Evolutionary conservation across 2,888 invertebrate species (phyloP), one percentile per base, ranked within the genome.

Genomic region (Xanthorhoe spadicearia): DNA sequence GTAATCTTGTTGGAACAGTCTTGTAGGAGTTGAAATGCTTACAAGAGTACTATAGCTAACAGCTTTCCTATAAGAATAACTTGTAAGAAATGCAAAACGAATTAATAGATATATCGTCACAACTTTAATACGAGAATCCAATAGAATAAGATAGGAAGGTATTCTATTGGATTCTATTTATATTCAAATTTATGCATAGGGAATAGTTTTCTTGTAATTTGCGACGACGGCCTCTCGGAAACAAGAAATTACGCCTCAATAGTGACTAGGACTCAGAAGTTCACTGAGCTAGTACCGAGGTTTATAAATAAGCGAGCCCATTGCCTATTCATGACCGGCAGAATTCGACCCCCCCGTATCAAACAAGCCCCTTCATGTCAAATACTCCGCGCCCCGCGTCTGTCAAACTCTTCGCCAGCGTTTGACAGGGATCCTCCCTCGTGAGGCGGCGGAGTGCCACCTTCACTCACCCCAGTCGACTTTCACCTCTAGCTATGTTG

Each of bases 311-410:
- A 92, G 90, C 89, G 87, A 86, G 84, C 90, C 92, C 92, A 93
- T 93, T 92, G 93, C 93, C 91, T 93, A 93, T 93, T 93, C 93
- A 93, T 93, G 92, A 93, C 92, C 90, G 89, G 92, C 92, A 90
- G 85, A 92, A 90, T 92, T 91, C 77, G 74, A 77, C 86, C 86
- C 87, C 86, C 85, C 91, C 89, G 92, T 90, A 92, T 92, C 92
- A 92, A 92, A 92, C 92, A 90, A 91, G 92, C 92, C 93, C 93
- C 93, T 92, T 92, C 92, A 92, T 90, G 93, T 93, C 93, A 92
- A 93, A 93, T 90, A 90, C 93, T 92, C 92, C 89, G 89, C 91
- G 88, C 92, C 92, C 92, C 91, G 91, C 92, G 92, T 90, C 93
- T 92, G 92, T 93, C 93, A 93, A 93, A 93, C 92, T 92, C 92